Evolutionary conservation across 2,113 vertebrate species (phyloP).

Genomic region (Hydrolagus affinis): DNA sequence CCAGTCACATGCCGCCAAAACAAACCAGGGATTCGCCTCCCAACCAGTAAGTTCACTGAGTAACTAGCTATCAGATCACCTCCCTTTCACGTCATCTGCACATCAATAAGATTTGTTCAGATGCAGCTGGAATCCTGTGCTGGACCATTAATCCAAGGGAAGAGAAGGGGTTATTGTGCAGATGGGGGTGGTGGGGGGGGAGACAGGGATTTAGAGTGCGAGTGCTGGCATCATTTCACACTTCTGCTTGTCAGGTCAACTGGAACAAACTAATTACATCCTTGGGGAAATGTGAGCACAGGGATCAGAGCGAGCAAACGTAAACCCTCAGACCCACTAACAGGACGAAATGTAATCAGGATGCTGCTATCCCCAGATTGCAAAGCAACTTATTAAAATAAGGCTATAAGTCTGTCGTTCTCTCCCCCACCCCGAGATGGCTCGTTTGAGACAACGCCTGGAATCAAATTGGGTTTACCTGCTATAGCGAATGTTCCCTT

Average conservation of each 20-base stretch:
- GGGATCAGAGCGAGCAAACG: background rate
- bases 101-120: too few relatives aligned
- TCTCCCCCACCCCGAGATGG: background rate
- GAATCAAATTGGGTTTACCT: background rate
- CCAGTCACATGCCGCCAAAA: too few relatives aligned
- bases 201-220: background rate
- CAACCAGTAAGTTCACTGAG: too few relatives aligned
- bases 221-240: background rate
- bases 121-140: too few relatives aligned
- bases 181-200: too few relatives aligned
- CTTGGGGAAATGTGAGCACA: background rate
- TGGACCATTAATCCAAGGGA: too few relatives aligned
- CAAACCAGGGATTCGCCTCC: too few relatives aligned
- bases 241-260: conserved; percentile 19
- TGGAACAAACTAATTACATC: conserved; percentile 8
- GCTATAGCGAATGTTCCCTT: background rate
- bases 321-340: background rate
- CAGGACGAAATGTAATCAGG: background rate
- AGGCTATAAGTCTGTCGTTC: too few relatives aligned
- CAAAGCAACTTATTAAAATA: too few relatives aligned
- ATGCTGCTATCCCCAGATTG: background rate
- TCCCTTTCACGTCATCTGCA: too few relatives aligned
- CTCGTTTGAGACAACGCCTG: too few relatives aligned
- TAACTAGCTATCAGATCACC: too few relatives aligned
- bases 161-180: background rate